Evolutionary conservation across 2,113 vertebrate species (phyloP).

Genomic region (Onychorhynchus coronatus): DNA sequence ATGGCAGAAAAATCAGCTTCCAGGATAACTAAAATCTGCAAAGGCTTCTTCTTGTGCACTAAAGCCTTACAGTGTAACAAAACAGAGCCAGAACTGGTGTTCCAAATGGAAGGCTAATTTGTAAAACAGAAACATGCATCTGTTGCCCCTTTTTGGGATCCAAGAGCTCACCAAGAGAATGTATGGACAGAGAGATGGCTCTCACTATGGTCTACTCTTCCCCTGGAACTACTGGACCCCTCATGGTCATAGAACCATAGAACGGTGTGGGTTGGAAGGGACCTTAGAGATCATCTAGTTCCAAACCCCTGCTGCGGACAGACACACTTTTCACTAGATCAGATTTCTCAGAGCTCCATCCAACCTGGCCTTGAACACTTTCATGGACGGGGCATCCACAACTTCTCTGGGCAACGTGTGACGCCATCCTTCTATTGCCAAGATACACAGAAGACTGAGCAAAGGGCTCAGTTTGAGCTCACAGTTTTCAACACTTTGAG

Average conservation of each 20-base stretch:
- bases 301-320: neutral
- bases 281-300: neutral
- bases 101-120: neutral
- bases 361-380: neutral
- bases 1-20: neutral
- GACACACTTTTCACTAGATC: neutral
- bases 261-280: neutral
- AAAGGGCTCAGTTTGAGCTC: neutral
- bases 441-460: neutral
- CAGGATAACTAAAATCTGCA: neutral
- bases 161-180: neutral
- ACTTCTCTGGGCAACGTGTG: neutral
- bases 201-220: neutral
- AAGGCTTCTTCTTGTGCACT: neutral
- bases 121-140: neutral
- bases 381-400: neutral
- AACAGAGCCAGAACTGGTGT: neutral
- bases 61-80: neutral
- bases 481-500: neutral
- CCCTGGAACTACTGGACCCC: neutral
- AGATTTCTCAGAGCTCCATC: neutral
- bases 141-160: neutral
- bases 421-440: neutral
- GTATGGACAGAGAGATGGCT: neutral
- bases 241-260: neutral